Evolutionary conservation across 1,140 invertebrate genomes (phyloP).

Genomic region (Drosophila lacertosa): DNA sequence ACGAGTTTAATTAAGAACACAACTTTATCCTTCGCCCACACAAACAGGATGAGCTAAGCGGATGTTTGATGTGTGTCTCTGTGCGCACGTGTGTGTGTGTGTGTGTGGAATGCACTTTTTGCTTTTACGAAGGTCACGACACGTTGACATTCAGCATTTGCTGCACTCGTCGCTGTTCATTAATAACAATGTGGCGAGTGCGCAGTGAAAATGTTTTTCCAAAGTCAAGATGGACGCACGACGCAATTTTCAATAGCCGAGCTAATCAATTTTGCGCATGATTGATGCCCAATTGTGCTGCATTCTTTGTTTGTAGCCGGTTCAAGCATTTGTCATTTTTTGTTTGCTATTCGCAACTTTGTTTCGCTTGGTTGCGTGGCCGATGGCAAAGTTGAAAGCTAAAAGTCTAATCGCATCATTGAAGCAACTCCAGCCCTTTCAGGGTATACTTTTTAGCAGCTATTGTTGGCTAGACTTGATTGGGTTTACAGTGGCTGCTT

Average conservation of each 20-base stretch:
- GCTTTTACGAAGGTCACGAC: background rate
- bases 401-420: conserved; percentile 64
- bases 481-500: conserved; percentile 48
- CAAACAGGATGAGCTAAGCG: conserved; percentile 14
- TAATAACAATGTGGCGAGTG: conserved; percentile 65
- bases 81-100: background rate
- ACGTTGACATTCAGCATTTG: conserved; percentile 23
- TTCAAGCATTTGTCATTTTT: conserved; percentile 27
- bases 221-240: background rate
- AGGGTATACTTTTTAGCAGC: conserved; percentile 34
- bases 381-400: conserved; percentile 54
- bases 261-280: conserved; percentile 80
- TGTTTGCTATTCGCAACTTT: conserved; percentile 24
- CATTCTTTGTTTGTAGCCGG: conserved; percentile 62
- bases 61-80: too few species aligned
- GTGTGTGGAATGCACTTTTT: background rate
- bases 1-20: background rate
- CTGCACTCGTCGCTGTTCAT: conserved; percentile 28
- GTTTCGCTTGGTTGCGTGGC: conserved; percentile 58
- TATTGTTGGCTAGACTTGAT: conserved; percentile 54
- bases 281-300: conserved; percentile 79
- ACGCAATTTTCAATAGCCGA: conserved; percentile 44
- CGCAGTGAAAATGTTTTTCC: conserved; percentile 45
- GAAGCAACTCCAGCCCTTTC: conserved; percentile 59
- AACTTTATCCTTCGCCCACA: conserved; percentile 1